phyloP scores from a whole-genome alignment of 2,888 invertebrate genomes.

The Ochropleura plecta region DNA sequence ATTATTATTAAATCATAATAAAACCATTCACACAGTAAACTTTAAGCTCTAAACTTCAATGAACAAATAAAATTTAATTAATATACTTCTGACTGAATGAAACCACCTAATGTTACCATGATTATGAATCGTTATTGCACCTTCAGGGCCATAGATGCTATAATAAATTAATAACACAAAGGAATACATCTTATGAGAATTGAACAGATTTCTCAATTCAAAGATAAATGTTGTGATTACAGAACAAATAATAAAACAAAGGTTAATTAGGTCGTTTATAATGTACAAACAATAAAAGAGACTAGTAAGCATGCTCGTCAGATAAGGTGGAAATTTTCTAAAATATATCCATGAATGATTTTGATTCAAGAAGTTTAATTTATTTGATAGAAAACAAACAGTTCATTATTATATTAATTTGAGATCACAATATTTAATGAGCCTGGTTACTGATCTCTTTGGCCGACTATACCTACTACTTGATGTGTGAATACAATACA shows the following conservation, averaged over 20 bases:
- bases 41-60: not conserved
- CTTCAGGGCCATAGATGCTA: slow-evolving; percentile 6
- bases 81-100: not conserved
- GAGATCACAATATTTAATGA: too few species aligned
- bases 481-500: not conserved
- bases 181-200: not conserved
- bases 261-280: slow-evolving; percentile 19
- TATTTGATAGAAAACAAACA: too few species aligned
- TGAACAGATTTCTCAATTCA: slow-evolving; percentile 20
- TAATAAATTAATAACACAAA: slow-evolving; percentile 7
- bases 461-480: too few species aligned
- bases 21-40: not conserved
- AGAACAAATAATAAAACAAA: slow-evolving; percentile 6
- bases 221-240: slow-evolving; percentile 2
- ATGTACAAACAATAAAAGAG: too few species aligned
- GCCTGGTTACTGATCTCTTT: too few species aligned
- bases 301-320: too few species aligned
- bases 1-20: not conserved
- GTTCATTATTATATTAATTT: too few species aligned
- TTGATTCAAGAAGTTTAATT: too few species aligned
- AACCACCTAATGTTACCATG: not conserved
- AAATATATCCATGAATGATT: too few species aligned
- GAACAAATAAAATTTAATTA: not conserved
- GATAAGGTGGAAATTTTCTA: too few species aligned
- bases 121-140: slow-evolving; percentile 5